Percentiles rank a stretch among this genome's conserved stretches.
These are phyloP conservation scores for Micrastur ruficollis DNA, from an alignment of 2,797 vertebrate species.

Conservation along the genomic window DNA sequence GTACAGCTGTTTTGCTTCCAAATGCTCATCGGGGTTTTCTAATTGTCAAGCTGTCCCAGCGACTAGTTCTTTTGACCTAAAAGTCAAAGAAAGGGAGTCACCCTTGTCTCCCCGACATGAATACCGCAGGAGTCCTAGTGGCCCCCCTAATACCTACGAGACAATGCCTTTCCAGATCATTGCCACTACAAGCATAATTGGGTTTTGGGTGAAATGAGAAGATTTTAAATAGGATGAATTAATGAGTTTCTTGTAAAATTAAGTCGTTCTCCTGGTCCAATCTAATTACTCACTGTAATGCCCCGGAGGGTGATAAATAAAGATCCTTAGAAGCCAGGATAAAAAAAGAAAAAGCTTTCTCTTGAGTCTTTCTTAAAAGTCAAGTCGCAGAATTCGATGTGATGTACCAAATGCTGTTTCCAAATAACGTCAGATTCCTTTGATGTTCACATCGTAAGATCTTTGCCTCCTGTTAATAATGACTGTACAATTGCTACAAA, in stretches of 20 bases:
- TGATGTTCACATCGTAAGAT: background rate
- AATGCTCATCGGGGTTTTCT: conserved; percentile 54
- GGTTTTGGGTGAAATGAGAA: conserved; percentile 65
- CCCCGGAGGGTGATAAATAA: conserved; percentile 57
- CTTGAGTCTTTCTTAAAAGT: conserved; percentile 19
- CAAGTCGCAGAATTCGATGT: conserved; percentile 13
- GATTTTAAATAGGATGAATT: conserved; percentile 69
- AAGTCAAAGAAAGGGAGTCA: conserved; percentile 50
- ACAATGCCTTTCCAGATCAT: conserved; percentile 52
- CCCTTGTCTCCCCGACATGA: conserved; percentile 27
- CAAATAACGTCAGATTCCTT: conserved; percentile 10
- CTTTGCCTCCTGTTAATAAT: background rate
- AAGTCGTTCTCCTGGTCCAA: conserved; percentile 70
- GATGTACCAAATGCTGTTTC: background rate
- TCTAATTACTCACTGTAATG: conserved; percentile 67
- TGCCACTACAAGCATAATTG: conserved; percentile 58
- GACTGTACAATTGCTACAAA: background rate
- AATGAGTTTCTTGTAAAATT: conserved; percentile 77
- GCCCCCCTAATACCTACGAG: background rate
- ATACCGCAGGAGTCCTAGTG: background rate
- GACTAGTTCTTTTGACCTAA: conserved; percentile 44
- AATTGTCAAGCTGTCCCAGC: conserved; percentile 52
- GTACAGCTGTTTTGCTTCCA: conserved; percentile 58
- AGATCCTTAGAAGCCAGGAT: conserved; percentile 5
- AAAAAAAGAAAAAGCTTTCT: background rate